These are phyloP conservation scores for Macrosteles quadrilineatus DNA, from an alignment of 1,140 invertebrate species.

Conservation along the genomic window DNA sequence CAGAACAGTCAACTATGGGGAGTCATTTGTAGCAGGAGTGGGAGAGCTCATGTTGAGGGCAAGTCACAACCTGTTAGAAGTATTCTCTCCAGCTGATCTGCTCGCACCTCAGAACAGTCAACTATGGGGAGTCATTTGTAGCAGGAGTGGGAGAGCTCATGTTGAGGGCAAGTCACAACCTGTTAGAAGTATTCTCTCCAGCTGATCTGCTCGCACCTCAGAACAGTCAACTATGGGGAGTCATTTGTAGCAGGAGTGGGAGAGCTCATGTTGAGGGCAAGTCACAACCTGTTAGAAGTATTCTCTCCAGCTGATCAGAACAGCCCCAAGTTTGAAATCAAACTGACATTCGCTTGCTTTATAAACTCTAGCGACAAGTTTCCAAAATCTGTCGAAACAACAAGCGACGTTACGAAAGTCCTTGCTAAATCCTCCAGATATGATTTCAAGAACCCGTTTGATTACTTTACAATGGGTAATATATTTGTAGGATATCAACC, in stretches of 20 bases:
- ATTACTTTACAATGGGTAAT: constrained; percentile 6
- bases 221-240: constrained; percentile 11
- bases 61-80: not conserved
- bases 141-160: not conserved
- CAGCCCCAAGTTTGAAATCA: constrained; percentile 13
- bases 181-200: not conserved
- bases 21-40: not conserved
- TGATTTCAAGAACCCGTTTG: constrained; percentile 18
- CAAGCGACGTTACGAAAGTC: constrained; percentile 11
- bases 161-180: constrained; percentile 2
- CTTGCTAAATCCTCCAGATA: not conserved
- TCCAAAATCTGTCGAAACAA: constrained; percentile 2
- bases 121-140: not conserved
- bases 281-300: constrained; percentile 11
- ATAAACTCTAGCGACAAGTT: not conserved
- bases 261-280: not conserved
- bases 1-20: not conserved
- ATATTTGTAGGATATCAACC: constrained; percentile 15
- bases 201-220: not conserved
- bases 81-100: not conserved
- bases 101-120: not conserved
- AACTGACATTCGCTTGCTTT: constrained; percentile 13
- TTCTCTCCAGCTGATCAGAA: not conserved
- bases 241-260: constrained; percentile 13
- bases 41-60: not conserved